A percentile compares a stretch with the other conserved stretches of the same genome.
Evolutionary conservation across 1,140 invertebrate genomes (phyloP).

Genomic region (Archegozetes longisetosus): DNA sequence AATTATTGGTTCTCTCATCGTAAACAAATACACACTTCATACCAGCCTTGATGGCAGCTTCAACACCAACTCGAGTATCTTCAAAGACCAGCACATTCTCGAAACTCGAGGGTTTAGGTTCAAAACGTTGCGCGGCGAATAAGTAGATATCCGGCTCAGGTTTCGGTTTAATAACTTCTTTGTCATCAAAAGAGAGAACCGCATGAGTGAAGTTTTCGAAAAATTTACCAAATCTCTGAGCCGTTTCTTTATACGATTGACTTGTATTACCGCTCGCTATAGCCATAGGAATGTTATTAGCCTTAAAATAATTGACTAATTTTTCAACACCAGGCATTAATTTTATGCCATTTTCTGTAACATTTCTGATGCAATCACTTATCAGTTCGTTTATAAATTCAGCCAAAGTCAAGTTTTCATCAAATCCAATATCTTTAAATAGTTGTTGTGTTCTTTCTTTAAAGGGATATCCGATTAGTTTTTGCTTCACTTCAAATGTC

Average conservation of each 20-base stretch:
- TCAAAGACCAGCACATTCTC: slow-evolving; percentile 17
- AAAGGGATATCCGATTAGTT: not conserved
- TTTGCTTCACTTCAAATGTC: not conserved
- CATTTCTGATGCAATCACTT: not conserved
- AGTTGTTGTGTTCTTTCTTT: not conserved
- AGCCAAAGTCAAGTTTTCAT: not conserved
- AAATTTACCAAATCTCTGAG: not conserved
- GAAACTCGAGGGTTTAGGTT: not conserved
- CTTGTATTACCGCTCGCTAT: slow-evolving; percentile 11
- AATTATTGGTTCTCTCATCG: not conserved
- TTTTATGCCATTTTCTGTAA: not conserved
- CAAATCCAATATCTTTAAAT: not conserved
- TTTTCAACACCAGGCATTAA: slow-evolving; percentile 18
- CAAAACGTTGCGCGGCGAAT: slow-evolving; percentile 7
- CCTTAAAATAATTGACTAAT: slow-evolving; percentile 15
- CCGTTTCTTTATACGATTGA: slow-evolving; percentile 8
- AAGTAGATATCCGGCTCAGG: slow-evolving; percentile 17
- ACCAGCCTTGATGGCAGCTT: slow-evolving; percentile 11
- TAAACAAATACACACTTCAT: slow-evolving; percentile 18
- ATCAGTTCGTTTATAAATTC: not conserved
- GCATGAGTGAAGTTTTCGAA: slow-evolving; percentile 13
- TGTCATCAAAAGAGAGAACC: slow-evolving; percentile 11
- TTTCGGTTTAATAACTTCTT: slow-evolving; percentile 15
- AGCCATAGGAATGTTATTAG: slow-evolving; percentile 17
- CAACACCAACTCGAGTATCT: slow-evolving; percentile 16